These are phyloP conservation scores for Diploscapter pachys DNA, from an alignment of 1,140 invertebrate genomes.

Conservation along the genomic window DNA sequence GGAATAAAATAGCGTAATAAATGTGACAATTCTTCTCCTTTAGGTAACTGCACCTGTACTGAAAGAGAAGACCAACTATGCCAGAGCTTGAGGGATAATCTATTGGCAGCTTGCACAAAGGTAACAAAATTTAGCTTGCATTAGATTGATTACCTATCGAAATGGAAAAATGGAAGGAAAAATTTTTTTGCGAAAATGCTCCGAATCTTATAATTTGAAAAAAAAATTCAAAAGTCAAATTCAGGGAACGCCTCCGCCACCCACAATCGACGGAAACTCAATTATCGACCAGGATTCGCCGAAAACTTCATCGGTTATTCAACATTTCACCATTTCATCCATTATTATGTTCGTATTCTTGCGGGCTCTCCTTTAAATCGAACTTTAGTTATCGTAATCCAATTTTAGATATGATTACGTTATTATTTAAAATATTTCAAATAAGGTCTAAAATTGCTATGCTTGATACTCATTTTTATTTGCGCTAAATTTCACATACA, in stretches of 20 bases:
- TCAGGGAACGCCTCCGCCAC: neutral
- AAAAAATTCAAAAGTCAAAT: neutral
- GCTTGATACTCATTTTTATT: no score
- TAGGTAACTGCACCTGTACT: conserved; percentile 30
- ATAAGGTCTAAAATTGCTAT: no score
- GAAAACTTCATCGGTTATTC: neutral
- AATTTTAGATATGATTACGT: no score
- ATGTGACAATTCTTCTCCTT: neutral
- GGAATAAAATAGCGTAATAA: no score
- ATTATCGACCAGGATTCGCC: neutral
- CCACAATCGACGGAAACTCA: conserved; percentile 9
- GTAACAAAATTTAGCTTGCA: conserved; percentile 3
- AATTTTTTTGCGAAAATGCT: neutral
- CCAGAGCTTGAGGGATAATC: conserved; percentile 28
- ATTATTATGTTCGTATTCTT: no score
- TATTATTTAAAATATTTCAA: no score
- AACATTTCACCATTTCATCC: no score
- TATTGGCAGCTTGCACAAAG: conserved; percentile 25
- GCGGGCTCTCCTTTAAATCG: no score
- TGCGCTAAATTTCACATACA: no score
- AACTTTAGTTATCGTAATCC: no score
- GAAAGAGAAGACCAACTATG: conserved; percentile 32
- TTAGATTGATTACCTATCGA: neutral
- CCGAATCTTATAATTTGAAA: neutral
- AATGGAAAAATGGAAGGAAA: neutral